A percentile compares a stretch with the other conserved stretches of the same genome.
These are phyloP conservation scores for Gyrodactylus salaris DNA, from an alignment of 1,140 invertebrate genomes.

Conservation along the genomic window DNA sequence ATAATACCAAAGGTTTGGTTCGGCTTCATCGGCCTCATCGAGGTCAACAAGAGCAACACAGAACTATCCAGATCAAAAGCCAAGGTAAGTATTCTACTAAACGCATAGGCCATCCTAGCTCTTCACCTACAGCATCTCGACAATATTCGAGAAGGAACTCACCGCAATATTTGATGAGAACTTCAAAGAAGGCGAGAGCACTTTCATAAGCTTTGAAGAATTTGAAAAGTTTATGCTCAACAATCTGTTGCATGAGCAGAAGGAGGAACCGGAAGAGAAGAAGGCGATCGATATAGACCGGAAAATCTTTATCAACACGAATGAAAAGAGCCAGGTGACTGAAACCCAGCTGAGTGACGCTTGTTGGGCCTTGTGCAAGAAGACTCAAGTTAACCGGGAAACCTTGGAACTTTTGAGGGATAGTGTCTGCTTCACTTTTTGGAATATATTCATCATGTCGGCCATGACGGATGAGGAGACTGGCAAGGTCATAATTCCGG, in stretches of 20 bases:
- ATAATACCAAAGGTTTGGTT: background rate
- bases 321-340: background rate
- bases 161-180: background rate
- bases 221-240: background rate
- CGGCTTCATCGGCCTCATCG: background rate
- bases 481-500: background rate
- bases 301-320: background rate
- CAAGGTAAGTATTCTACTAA: background rate
- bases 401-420: background rate
- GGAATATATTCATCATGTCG: background rate
- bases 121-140: background rate
- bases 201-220: background rate
- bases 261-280: background rate
- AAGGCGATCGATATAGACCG: background rate
- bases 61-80: background rate
- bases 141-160: background rate
- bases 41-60: background rate
- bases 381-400: background rate
- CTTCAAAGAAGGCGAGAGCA: background rate
- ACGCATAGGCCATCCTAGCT: background rate
- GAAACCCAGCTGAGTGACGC: background rate
- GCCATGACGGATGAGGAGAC: background rate
- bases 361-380: background rate
- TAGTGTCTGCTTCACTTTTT: background rate
- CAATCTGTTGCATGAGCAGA: too few relatives aligned